Evolutionary conservation across 2,888 invertebrate genomes (phyloP).

Genomic region (Malthinus seriepunctatus): DNA sequence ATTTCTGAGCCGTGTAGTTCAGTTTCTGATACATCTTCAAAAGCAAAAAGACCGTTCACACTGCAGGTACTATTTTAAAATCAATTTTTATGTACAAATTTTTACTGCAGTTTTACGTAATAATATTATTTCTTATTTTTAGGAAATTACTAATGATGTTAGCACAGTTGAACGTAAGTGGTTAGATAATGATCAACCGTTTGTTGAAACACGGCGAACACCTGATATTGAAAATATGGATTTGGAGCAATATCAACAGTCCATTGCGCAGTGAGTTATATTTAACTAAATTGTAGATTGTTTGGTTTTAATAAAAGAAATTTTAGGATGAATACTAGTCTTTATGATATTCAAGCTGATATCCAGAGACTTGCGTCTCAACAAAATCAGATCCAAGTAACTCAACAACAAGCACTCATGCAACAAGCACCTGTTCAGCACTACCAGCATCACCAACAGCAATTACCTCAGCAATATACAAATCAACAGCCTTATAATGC

Average conservation of each 20-base stretch:
- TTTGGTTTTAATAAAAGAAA: constrained; percentile 6
- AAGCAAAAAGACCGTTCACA: constrained; percentile 63
- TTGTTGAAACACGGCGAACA: constrained; percentile 68
- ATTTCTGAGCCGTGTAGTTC: constrained; percentile 50
- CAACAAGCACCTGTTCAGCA: constrained; percentile 55
- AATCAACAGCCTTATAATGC: constrained; percentile 52
- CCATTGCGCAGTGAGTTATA: constrained; percentile 75
- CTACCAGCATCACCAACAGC: constrained; percentile 46
- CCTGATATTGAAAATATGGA: constrained; percentile 82
- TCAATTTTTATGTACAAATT: background rate
- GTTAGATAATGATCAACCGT: constrained; percentile 64
- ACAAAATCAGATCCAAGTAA: constrained; percentile 72
- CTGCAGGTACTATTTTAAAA: constrained; percentile 57
- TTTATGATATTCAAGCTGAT: constrained; percentile 92
- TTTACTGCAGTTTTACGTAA: constrained; percentile 44
- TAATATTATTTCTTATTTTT: constrained; percentile 18
- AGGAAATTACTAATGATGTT: constrained; percentile 65
- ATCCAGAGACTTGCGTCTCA: constrained; percentile 87
- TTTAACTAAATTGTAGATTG: background rate
- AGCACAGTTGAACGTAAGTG: constrained; percentile 66
- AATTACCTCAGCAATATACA: constrained; percentile 37
- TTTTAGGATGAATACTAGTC: constrained; percentile 86
- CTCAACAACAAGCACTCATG: constrained; percentile 64
- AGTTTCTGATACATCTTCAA: constrained; percentile 51
- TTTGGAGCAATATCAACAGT: constrained; percentile 65